phyloP scores from a whole-genome alignment of 2,113 vertebrate species.

The Misgurnus anguillicaudatus region DNA sequence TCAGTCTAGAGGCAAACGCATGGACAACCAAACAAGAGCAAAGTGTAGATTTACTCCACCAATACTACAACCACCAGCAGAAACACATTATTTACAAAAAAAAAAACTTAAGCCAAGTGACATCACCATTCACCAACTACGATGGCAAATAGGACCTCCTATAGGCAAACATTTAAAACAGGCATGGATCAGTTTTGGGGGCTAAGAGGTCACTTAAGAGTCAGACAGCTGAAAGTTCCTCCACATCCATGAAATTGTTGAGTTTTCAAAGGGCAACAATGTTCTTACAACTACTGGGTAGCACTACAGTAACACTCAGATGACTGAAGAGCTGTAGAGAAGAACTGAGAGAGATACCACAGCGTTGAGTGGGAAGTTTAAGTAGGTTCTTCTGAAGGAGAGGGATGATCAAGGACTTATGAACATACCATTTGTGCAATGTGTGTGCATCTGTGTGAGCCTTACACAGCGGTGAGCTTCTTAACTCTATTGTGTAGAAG shows the following conservation, averaged over 20 bases:
- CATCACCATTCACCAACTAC: no score
- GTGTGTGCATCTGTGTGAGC: neutral
- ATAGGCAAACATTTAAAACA: constrained; percentile 58
- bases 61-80: no score
- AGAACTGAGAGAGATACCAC: neutral
- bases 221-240: constrained; percentile 35
- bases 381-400: neutral
- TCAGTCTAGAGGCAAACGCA: no score
- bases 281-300: neutral
- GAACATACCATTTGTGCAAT: constrained; percentile 6
- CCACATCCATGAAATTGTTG: constrained; percentile 11
- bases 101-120: no score
- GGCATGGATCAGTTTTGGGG: constrained; percentile 31
- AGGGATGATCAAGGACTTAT: neutral
- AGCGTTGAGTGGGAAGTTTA: constrained; percentile 9
- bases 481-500: constrained; percentile 13
- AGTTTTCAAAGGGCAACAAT: constrained; percentile 1
- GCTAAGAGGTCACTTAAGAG: constrained; percentile 24
- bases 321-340: neutral
- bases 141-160: constrained; percentile 20
- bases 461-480: neutral
- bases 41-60: no score
- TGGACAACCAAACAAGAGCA: no score
- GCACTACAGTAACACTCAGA: neutral
- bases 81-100: no score